Evolutionary conservation across 2,797 vertebrate genomes (phyloP).

Genomic region (Chrysocyon brachyurus): DNA sequence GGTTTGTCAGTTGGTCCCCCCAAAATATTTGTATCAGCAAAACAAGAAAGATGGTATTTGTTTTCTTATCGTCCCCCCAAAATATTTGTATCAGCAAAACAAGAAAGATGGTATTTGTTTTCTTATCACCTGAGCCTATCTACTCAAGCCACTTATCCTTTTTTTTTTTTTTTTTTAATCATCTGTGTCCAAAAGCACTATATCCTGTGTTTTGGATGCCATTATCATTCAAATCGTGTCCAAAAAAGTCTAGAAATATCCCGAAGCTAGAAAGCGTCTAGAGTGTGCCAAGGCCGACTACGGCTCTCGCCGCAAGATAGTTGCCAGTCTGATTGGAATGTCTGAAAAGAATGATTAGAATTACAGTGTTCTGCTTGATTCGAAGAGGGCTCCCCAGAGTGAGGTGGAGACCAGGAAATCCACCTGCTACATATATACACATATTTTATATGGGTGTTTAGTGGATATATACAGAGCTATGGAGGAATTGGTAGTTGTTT

Average conservation of each 20-base stretch:
- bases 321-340: slow-evolving; percentile 55
- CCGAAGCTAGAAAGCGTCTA: not conserved
- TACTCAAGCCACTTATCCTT: not conserved
- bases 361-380: not conserved
- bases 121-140: not conserved
- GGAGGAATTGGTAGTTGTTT: not conserved
- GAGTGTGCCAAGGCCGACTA: not conserved
- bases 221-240: not conserved
- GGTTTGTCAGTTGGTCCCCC: not conserved
- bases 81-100: not conserved
- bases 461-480: not conserved
- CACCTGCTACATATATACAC: slow-evolving; percentile 88
- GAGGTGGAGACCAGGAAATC: slow-evolving; percentile 95
- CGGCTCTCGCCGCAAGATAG: slow-evolving; percentile 29
- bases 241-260: slow-evolving; percentile 10
- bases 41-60: not conserved
- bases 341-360: slow-evolving; percentile 42
- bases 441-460: not conserved
- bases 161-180: not conserved
- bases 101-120: not conserved
- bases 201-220: not conserved
- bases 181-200: not conserved
- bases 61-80: not conserved
- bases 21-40: not conserved
- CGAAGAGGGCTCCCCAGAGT: slow-evolving; percentile 96